phyloP scores from a whole-genome alignment of 2,888 invertebrate species.

The Epiblema foenella region DNA sequence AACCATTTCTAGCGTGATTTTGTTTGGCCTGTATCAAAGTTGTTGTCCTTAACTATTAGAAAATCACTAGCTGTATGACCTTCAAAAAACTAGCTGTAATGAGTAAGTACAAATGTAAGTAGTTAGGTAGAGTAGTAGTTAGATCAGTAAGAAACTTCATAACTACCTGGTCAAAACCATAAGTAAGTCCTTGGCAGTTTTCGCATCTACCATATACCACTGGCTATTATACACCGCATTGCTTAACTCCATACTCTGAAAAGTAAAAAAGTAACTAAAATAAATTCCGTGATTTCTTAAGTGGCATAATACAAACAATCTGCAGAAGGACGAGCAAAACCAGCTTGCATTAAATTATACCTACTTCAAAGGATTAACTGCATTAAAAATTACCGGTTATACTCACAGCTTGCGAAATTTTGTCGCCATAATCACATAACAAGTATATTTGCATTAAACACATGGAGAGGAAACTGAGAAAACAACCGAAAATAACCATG shows the following conservation, averaged over 20 bases:
- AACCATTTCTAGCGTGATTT: too few relatives aligned
- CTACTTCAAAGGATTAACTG: not conserved
- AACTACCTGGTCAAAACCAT: slow-evolving; percentile 61
- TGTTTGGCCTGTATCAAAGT: too few relatives aligned
- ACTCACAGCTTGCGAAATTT: slow-evolving; percentile 62
- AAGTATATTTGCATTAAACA: slow-evolving; percentile 63
- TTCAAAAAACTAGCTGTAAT: too few relatives aligned
- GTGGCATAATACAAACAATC: too few relatives aligned
- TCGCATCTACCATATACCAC: slow-evolving; percentile 59
- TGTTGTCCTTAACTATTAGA: not conserved
- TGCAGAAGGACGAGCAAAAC: not conserved
- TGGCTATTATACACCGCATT: slow-evolving; percentile 60
- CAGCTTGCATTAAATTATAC: not conserved
- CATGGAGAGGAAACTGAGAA: slow-evolving; percentile 56
- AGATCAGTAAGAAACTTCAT: too few relatives aligned
- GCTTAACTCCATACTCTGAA: slow-evolving; percentile 61
- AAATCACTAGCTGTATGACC: too few relatives aligned
- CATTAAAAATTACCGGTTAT: slow-evolving; percentile 4
- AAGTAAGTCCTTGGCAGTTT: slow-evolving; percentile 58
- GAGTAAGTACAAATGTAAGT: too few relatives aligned
- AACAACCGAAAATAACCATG: slow-evolving; percentile 56
- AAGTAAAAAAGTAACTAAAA: slow-evolving; percentile 20
- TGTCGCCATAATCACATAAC: slow-evolving; percentile 66
- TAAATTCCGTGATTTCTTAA: not conserved
- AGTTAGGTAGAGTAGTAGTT: too few relatives aligned